Percentiles rank a stretch among this genome's conserved stretches.
Conservation (phyloP, 2,113 vertebrate genomes). For the Ptyas mucosa region DNA sequence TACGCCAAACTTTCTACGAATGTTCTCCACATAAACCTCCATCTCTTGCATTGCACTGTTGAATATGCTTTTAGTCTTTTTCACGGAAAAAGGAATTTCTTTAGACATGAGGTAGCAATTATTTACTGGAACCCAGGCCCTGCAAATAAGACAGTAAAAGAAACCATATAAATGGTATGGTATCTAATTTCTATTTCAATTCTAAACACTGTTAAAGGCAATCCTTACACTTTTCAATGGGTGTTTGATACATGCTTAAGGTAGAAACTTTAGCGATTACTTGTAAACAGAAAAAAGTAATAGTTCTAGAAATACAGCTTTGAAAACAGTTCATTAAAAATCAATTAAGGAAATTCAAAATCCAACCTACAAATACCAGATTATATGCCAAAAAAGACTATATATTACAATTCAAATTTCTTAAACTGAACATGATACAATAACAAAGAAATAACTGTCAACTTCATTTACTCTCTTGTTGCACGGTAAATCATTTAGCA, state of each 20-base stretch:
- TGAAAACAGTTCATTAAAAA: background rate
- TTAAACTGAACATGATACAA: background rate
- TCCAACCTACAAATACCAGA: background rate
- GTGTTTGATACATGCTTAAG: background rate
- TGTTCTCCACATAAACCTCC: constrained; percentile 98
- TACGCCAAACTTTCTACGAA: constrained; percentile 91
- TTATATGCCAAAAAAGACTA: background rate
- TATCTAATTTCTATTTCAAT: background rate
- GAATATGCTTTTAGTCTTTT: constrained; percentile 99
- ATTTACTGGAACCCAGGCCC: constrained; percentile 98
- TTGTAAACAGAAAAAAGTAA: background rate
- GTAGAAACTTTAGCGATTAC: background rate
- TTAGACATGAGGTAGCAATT: constrained; percentile 99
- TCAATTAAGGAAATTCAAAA: background rate
- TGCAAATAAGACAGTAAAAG: constrained; percentile 58
- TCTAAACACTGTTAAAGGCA: background rate
- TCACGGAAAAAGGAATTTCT: constrained; percentile 99
- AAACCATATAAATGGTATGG: constrained; percentile 14
- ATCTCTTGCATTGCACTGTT: constrained; percentile 99
- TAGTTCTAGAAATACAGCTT: background rate
- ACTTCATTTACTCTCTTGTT: background rate
- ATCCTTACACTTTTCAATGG: background rate
- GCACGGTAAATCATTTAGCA: background rate
- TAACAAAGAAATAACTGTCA: background rate
- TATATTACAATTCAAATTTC: background rate